Conservation (phyloP, 2,888 invertebrate genomes). For the Pinctada fucata region DNA sequence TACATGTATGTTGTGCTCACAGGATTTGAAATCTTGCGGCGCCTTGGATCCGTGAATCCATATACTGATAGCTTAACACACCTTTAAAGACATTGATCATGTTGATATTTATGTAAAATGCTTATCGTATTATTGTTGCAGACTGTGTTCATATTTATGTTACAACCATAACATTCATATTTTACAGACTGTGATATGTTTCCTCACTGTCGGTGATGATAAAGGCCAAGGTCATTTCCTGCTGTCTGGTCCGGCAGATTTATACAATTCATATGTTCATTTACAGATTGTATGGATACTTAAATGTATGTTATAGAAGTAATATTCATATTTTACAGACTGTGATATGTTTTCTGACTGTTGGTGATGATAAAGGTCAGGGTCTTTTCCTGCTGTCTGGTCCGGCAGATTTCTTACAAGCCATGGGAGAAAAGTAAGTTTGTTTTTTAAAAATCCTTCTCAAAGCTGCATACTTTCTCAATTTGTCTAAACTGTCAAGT, state of each 20-base stretch:
- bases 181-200: slow-evolving; percentile 80
- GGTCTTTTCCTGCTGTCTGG: slow-evolving; percentile 80
- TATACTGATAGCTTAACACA: no score
- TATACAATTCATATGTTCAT: slow-evolving; percentile 43
- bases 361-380: slow-evolving; percentile 83
- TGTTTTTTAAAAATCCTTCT: neutral
- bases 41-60: no score
- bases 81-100: no score
- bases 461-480: neutral
- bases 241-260: slow-evolving; percentile 78
- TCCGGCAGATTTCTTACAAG: slow-evolving; percentile 76
- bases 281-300: no score
- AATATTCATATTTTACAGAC: slow-evolving; percentile 67
- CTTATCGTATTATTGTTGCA: no score
- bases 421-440: slow-evolving; percentile 82
- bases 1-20: no score
- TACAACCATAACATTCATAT: neutral
- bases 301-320: no score
- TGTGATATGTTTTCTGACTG: slow-evolving; percentile 83
- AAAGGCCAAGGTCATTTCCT: slow-evolving; percentile 80
- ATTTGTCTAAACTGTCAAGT: neutral
- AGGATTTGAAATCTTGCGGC: no score
- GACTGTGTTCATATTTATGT: no score
- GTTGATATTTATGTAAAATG: no score
- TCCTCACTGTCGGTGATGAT: slow-evolving; percentile 85